Evolutionary conservation across 2,797 vertebrate genomes (phyloP), one percentile per base, ranked within the genome.

Genomic region (Sebastes iracundus): DNA sequence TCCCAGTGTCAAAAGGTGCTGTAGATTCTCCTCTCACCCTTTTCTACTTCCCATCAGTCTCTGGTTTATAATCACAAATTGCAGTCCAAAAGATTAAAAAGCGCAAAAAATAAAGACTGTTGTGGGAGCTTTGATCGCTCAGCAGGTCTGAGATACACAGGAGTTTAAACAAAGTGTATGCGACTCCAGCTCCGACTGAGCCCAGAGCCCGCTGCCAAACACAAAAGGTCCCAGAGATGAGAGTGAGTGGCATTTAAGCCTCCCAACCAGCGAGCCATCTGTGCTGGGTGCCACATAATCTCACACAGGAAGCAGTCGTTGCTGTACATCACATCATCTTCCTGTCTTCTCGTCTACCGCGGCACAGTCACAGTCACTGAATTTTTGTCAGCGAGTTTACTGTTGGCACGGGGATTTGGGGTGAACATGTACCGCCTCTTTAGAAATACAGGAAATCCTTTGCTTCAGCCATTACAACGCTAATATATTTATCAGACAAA

Each of bases 191-290:
- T 86, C 65, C 67, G 70, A 68, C 58, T 75, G 85, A 89, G 83
- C 65, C 56, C 72, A 69, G 72, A 81, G 72, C 33, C 68, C 62
- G 74, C 72, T 81, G 88, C 75, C 83, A 87, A 84, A 91, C 77
- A 69, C 81, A 90, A 46, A 83, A 84, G 87, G 84, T 84, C 85
- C 66, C 76, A 79, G 75, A 81, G 78, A 88, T 35, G 86, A 92
- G 78, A 84, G 73, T 72, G 90, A 92, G 83, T 85, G 80, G 85
- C 88, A 81, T 91, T 90, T 91, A 90, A 93, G 90, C 89, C 77
- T 86, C 78, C 77, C 73, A 88, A 92, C 91, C 88, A 88, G 82
- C 35, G 22, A 80, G 90, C 92, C 92, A 93, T 93, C 93, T 94
- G 90, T 88, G 91, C 89, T 83, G 89, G 89, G 82, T 74, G 80